phyloP scores from a whole-genome alignment of 1,140 invertebrate genomes.

The Anoplophora glabripennis region DNA sequence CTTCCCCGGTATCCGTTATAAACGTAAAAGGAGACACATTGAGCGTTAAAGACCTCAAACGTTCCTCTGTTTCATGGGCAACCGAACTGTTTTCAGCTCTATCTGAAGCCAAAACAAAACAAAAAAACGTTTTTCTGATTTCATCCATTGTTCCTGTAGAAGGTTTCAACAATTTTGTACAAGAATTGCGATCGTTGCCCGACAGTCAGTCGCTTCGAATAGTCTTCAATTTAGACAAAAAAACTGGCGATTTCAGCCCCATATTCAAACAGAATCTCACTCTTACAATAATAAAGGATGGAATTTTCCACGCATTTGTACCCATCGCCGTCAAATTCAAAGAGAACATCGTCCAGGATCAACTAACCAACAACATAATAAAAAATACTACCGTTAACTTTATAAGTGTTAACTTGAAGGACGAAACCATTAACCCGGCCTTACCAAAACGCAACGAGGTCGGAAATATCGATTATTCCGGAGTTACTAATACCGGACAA shows the following conservation, averaged over 20 bases:
- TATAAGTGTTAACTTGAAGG: conserved; percentile 40
- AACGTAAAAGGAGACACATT: conserved; percentile 39
- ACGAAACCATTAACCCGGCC: conserved; percentile 40
- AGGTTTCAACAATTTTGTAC: conserved; percentile 38
- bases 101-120: conserved; percentile 15
- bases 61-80: conserved; percentile 35
- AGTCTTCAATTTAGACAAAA: conserved; percentile 41
- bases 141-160: conserved; percentile 37
- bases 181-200: conserved; percentile 28
- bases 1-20: conserved; percentile 24
- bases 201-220: conserved; percentile 32
- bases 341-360: conserved; percentile 29
- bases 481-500: conserved; percentile 26
- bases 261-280: conserved; percentile 34
- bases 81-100: conserved; percentile 32
- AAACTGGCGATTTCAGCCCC: conserved; percentile 23
- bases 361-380: conserved; percentile 25
- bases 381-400: conserved; percentile 33
- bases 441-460: conserved; percentile 33
- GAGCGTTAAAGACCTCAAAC: conserved; percentile 38
- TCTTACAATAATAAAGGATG: conserved; percentile 36
- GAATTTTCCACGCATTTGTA: conserved; percentile 30
- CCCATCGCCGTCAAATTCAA: conserved; percentile 35
- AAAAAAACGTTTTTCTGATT: conserved; percentile 33
- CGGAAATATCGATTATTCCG: conserved; percentile 45